A percentile compares a stretch with the other conserved stretches of the same genome.
Evolutionary conservation across 2,888 invertebrate genomes (phyloP).

Genomic region (Eueremaeus valkanovi): DNA sequence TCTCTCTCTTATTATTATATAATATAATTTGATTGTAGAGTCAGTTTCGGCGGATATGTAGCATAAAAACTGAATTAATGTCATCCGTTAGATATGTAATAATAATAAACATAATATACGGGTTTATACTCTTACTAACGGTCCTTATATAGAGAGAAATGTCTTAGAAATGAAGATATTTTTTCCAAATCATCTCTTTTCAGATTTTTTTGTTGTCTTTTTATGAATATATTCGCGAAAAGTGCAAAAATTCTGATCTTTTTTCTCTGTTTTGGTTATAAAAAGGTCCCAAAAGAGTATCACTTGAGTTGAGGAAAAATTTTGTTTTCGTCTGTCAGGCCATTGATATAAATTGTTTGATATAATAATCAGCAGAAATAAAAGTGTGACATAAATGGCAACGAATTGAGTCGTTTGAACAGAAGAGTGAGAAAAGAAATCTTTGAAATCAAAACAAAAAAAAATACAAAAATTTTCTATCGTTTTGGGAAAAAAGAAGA

Average conservation of each 20-base stretch:
- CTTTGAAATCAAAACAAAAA: not conserved
- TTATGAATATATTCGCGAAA: no score
- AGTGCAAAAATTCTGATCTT: no score
- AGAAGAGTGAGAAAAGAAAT: no score
- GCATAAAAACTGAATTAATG: not conserved
- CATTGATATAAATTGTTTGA: not conserved
- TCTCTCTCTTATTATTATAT: not conserved
- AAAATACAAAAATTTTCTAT: not conserved
- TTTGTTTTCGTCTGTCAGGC: no score
- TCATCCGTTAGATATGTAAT: not conserved
- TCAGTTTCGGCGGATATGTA: not conserved
- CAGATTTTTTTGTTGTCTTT: no score
- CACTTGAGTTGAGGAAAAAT: no score
- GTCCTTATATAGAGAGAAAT: no score
- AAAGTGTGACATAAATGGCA: not conserved
- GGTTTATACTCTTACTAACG: no score
- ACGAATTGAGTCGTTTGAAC: not conserved
- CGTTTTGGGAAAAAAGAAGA: not conserved
- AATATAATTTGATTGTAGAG: not conserved
- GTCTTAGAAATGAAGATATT: no score
- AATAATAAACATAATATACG: conserved; percentile 1
- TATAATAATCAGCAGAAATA: not conserved
- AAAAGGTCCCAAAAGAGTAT: no score
- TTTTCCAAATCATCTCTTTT: no score
- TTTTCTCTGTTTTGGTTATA: no score